Base-by-base conservation (phyloP, 1,140 invertebrate species). In the Tenebrio molitor region DNA sequence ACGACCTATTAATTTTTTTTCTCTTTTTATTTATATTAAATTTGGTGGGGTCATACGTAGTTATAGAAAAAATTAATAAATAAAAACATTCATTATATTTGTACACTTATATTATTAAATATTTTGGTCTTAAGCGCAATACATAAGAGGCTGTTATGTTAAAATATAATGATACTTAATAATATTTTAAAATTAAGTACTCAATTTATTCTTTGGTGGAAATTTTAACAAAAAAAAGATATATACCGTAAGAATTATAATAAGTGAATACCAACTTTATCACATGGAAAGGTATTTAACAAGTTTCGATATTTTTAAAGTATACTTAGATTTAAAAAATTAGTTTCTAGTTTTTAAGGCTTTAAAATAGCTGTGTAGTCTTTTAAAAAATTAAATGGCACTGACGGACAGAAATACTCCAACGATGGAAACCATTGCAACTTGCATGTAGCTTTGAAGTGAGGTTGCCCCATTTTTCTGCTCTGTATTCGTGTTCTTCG, bases 371-470 rank as follows among this genome's bases (percentile, higher is more conserved):
- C 17, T 1, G n/a, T 19, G 19, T 2, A 58, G 25, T 58, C 50
- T 58, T 39, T 7, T 10, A 58, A n/a, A 46, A 58, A 58, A 4
- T 58, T 58, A 58, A 58, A 58, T 58, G 50, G 50, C 50, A 58
- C 50, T 58, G 50, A 29, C 3, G 25, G 21, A 21, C 23, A 25
- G n/a, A 25, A 58, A 2, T 15, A 58, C 23, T 12, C n/a, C 23
- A n/a, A 58, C 2, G 19, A 25, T 25, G 4, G 50, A 25, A 25
- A 58, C 50, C 12, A 58, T 58, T 15, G 29, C 21, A 58, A 58
- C 12, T 21, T 58, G 50, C 2, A 2, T 39, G 36, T 12, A 39
- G 36, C 10, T 29, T 21, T 25, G 3, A 19, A 17, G 4, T 14
- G 50, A 58, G n/a, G 15, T 3, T 17, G 50, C 50, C 1, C n/a